Evolutionary conservation across 2,888 invertebrate genomes (phyloP).

Genomic region (Acanthacorydalis orientalis): DNA sequence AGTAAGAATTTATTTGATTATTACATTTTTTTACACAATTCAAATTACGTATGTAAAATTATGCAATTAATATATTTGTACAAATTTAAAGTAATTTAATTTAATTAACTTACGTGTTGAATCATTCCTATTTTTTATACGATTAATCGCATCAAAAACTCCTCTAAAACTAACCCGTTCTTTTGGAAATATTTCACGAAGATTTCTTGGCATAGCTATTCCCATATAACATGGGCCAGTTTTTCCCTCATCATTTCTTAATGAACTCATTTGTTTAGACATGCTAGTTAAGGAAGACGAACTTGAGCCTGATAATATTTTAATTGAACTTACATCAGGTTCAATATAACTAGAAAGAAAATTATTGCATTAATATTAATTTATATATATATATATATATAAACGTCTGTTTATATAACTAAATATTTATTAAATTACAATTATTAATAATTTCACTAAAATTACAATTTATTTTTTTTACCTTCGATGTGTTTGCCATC

Average conservation of each 20-base stretch:
- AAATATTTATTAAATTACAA: too few relatives aligned
- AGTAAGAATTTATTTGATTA: too few relatives aligned
- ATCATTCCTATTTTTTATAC: too few relatives aligned
- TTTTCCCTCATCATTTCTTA: conserved; percentile 26
- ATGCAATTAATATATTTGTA: too few relatives aligned
- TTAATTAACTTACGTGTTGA: too few relatives aligned
- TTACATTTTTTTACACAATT: too few relatives aligned
- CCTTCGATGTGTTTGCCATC: conserved; percentile 3
- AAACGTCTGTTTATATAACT: too few relatives aligned
- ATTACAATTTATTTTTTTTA: not conserved
- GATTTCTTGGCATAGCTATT: conserved; percentile 51
- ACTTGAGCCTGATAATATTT: conserved; percentile 12
- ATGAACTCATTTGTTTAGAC: not conserved
- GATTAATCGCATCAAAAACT: too few relatives aligned
- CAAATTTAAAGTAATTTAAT: too few relatives aligned
- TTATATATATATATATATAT: too few relatives aligned
- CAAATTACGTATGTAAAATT: too few relatives aligned
- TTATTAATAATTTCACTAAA: too few relatives aligned
- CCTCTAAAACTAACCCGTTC: conserved; percentile 13
- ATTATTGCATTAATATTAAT: not conserved
- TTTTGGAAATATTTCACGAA: conserved; percentile 49
- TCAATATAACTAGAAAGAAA: conserved; percentile 8
- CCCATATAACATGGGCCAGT: conserved; percentile 49
- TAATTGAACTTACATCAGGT: conserved; percentile 7
- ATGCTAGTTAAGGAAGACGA: conserved; percentile 19